Evolutionary conservation across 2,797 vertebrate genomes (phyloP), one percentile per base, ranked within the genome.

Genomic region (Zenarchopterus dispar): DNA sequence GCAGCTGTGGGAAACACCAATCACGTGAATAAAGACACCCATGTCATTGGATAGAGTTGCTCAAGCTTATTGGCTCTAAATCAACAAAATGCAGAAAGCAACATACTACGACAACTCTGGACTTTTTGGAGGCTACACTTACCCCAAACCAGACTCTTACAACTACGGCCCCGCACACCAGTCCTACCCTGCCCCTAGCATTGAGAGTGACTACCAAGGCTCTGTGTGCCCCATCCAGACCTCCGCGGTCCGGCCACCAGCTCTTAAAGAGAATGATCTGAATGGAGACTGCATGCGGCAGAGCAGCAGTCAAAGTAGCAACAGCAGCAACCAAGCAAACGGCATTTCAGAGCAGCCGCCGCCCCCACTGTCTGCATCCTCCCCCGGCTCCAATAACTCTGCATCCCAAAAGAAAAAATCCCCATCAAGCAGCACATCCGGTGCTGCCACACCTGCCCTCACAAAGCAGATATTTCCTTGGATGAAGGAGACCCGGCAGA

Each of bases 401-500:
- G 89, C 93, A 11, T 86, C 95, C 74, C 93, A 95, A 86, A 99
- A 98, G 92, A 99, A 99, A 92, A 91, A 91, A 44, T 84, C 93
- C 10, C 94, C 95, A 0, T 87, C 94, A 62, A 92, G 87, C 84
- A 88, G 93, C 60, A 91, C 94, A 5, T 90, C 94, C 24, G 90
- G 80, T 39, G 86, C 92, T 18, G 82, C 94, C 82, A 94, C 93
- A 23, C 88, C 95, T 33, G 95, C 94, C 61, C 94, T 98, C 82
- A 95, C 95, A 51, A 99, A 99, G 88, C 97, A 99, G 84, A 99
- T 99, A 75, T 99, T 99, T 81, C 97, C 97, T 39, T 99, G 97
- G 97, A 99, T 99, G 97, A 99, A 99, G 86, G 97, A 99, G 90
- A 96, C 93, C 50, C 93, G 97, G 46, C 96, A 97, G 89, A 99